These are phyloP conservation scores for Delia radicum DNA, from an alignment of 1,140 invertebrate species.

Conservation along the genomic window DNA sequence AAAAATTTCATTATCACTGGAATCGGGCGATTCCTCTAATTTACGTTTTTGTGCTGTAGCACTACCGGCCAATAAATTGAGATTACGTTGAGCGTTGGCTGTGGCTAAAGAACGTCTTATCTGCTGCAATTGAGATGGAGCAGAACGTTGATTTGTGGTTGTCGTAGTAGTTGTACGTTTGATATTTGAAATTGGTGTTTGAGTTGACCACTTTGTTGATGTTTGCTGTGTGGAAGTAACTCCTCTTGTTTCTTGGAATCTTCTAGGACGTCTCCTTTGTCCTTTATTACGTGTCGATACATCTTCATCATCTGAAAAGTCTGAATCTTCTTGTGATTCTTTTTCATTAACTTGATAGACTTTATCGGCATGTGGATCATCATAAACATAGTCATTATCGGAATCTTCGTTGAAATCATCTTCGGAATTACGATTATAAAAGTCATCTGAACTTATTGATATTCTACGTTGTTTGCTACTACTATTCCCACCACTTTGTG, in stretches of 20 bases:
- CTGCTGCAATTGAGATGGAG: constrained; percentile 36
- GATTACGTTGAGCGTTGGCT: constrained; percentile 1
- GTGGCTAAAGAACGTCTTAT: constrained; percentile 35
- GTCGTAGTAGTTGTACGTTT: background rate
- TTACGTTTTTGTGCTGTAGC: constrained; percentile 16
- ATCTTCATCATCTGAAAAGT: constrained; percentile 26
- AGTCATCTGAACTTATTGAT: constrained; percentile 34
- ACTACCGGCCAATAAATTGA: background rate
- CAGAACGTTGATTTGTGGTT: background rate
- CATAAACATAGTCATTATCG: constrained; percentile 39
- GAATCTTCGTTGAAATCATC: constrained; percentile 33
- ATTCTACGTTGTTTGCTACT: background rate
- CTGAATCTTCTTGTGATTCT: constrained; percentile 34
- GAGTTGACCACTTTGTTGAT: background rate
- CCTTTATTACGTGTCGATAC: background rate
- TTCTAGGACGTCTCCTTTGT: background rate
- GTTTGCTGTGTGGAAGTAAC: background rate
- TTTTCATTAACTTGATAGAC: constrained; percentile 40
- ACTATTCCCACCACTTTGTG: constrained; percentile 23
- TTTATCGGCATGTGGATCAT: constrained; percentile 36
- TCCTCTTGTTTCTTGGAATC: background rate
- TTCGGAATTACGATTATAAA: constrained; percentile 31
- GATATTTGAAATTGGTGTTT: background rate
- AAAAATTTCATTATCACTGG: background rate
- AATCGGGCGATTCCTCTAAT: background rate